These are phyloP conservation scores for Glandiceps talaboti DNA, from an alignment of 53 echinoderm and acorn worm genomes.

Conservation along the genomic window DNA sequence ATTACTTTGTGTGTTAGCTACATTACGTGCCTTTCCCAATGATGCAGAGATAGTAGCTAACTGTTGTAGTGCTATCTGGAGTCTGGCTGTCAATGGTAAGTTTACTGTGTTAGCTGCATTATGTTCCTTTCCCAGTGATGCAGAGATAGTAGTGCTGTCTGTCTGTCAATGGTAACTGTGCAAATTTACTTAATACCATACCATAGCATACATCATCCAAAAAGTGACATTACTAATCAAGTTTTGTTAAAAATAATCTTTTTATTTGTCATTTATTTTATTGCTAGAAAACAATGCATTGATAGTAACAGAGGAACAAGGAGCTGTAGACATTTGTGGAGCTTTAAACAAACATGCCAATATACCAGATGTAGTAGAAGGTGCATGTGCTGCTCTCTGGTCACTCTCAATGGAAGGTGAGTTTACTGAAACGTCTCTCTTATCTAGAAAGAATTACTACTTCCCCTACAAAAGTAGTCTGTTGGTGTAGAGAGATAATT, in stretches of 20 bases:
- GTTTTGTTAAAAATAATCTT: no score
- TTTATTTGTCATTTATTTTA: neutral
- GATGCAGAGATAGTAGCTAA: conserved; percentile 75
- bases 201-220: no score
- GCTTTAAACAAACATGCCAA: conserved; percentile 67
- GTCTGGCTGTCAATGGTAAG: conserved; percentile 92
- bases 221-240: no score
- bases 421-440: no score
- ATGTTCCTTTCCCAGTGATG: conserved; percentile 60
- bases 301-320: conserved; percentile 88
- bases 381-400: conserved; percentile 89
- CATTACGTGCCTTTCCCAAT: conserved; percentile 60
- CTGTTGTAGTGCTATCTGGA: conserved; percentile 90
- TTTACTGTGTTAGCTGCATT: conserved; percentile 66
- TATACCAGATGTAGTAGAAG: conserved; percentile 60
- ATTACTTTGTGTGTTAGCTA: no score
- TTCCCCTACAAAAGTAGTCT: no score
- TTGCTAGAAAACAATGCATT: conserved; percentile 73
- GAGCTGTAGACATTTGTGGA: conserved; percentile 74
- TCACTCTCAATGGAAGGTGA: conserved; percentile 91
- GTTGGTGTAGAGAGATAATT: no score
- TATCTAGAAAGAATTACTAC: no score
- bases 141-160: conserved; percentile 86
- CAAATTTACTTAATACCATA: no score
- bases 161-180: conserved; percentile 77